These are phyloP conservation scores for Tauraco erythrolophus DNA, from an alignment of 2,113 vertebrate species.

Conservation along the genomic window DNA sequence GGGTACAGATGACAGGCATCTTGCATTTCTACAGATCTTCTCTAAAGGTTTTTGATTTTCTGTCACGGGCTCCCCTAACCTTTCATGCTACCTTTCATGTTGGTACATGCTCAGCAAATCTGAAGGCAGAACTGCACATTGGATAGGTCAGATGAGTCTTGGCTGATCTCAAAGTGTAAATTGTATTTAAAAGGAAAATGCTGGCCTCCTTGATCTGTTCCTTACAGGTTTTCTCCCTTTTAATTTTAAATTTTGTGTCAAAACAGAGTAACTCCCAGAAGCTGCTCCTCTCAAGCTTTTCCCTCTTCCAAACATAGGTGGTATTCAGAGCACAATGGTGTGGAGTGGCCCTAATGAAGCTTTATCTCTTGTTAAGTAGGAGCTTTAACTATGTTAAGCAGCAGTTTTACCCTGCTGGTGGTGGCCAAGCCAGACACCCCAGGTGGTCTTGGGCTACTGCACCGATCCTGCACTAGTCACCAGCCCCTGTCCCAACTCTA, in stretches of 20 bases:
- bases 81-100: background rate
- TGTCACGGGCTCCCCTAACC: fast-evolving
- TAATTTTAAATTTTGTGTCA: background rate
- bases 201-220: background rate
- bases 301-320: background rate
- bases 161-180: background rate
- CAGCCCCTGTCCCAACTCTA: background rate
- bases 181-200: background rate
- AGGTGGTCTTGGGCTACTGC: background rate
- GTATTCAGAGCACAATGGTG: background rate
- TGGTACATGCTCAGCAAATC: background rate
- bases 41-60: background rate
- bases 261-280: background rate
- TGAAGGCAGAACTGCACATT: background rate
- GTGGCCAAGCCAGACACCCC: background rate
- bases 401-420: background rate
- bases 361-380: background rate
- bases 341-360: background rate
- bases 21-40: background rate
- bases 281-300: background rate
- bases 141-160: background rate
- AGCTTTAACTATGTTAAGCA: background rate
- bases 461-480: background rate
- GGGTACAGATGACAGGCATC: background rate
- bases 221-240: background rate